A percentile compares a stretch with the other conserved stretches of the same genome.
Evolutionary conservation across 2,113 vertebrate genomes (phyloP).

Genomic region (Phylloscopus whistleri): DNA sequence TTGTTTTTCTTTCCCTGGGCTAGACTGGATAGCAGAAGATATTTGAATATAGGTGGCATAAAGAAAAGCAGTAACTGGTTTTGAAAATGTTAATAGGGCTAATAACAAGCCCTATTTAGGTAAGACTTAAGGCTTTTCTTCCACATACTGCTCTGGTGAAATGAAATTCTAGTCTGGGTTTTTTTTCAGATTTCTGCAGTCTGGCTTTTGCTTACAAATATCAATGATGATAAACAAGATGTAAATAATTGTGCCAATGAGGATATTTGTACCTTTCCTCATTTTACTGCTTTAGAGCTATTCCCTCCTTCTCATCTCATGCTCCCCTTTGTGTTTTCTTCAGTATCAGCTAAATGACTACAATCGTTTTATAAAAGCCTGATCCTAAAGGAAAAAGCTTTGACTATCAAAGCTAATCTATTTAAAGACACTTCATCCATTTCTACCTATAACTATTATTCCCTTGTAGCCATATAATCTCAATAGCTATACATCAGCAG

Average conservation of each 20-base stretch:
- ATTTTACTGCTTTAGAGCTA: not conserved
- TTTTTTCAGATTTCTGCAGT: not conserved
- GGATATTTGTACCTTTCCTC: not conserved
- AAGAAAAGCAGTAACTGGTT: not conserved
- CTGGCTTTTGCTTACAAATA: not conserved
- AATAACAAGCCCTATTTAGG: not conserved
- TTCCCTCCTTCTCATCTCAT: not conserved
- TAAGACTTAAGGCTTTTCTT: not conserved
- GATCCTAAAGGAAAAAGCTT: conserved; percentile 12
- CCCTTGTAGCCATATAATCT: conserved; percentile 20
- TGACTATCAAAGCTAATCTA: conserved; percentile 38
- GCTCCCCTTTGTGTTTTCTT: not conserved
- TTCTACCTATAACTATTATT: conserved; percentile 48
- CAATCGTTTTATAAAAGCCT: not conserved
- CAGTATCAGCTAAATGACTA: not conserved
- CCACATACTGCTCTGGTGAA: not conserved
- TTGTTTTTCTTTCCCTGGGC: not conserved
- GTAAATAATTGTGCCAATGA: not conserved
- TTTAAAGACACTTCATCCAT: conserved; percentile 57
- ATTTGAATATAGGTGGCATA: not conserved
- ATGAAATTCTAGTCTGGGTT: not conserved
- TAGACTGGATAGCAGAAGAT: not conserved
- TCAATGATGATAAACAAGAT: not conserved
- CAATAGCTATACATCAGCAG: conserved; percentile 25
- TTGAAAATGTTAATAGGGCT: not conserved